phyloP scores from a whole-genome alignment of 2,113 vertebrate genomes.

The Connochaetes taurinus region DNA sequence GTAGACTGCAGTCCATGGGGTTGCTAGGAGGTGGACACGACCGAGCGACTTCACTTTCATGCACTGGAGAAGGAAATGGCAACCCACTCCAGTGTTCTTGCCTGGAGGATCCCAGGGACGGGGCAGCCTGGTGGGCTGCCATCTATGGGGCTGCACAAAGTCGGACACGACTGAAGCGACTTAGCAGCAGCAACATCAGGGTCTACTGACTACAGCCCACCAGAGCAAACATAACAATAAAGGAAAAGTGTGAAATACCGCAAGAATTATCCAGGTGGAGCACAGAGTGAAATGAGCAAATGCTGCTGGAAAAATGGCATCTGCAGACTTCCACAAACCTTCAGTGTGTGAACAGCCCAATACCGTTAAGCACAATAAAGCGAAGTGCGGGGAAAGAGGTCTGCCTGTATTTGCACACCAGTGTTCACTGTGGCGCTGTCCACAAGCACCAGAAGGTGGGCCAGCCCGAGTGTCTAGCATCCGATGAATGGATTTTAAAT shows the following conservation, averaged over 20 bases:
- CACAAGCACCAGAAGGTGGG: neutral
- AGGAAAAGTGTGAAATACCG: neutral
- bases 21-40: too few species aligned
- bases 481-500: neutral
- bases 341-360: neutral
- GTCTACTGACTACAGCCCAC: neutral
- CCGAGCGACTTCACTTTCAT: too few species aligned
- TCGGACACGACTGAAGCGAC: too few species aligned
- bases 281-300: neutral
- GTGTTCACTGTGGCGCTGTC: neutral
- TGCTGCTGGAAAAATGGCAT: neutral
- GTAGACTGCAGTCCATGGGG: too few species aligned
- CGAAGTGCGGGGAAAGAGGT: rapidly evolving
- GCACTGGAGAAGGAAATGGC: too few species aligned
- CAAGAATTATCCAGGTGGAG: neutral
- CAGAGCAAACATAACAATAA: neutral
- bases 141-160: too few species aligned
- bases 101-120: too few species aligned
- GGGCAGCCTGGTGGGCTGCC: too few species aligned
- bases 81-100: too few species aligned
- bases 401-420: neutral
- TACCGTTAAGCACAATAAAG: rapidly evolving
- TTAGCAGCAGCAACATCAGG: neutral
- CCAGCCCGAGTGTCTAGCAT: neutral
- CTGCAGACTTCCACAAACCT: neutral